Conservation (phyloP, 2,113 vertebrate species). For the Eretmochelys imbricata region DNA sequence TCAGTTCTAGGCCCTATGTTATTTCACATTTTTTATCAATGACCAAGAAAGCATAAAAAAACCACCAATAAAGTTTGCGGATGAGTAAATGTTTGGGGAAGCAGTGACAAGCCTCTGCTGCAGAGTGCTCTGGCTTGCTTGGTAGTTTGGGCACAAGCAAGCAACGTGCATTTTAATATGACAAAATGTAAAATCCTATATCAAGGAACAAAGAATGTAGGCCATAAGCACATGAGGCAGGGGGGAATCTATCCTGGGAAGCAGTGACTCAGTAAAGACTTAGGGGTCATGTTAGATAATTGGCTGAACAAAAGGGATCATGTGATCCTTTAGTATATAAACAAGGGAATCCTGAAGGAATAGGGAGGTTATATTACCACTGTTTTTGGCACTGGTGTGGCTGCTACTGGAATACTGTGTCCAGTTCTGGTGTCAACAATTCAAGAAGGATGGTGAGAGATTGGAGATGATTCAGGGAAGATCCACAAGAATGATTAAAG, state of each 20-base stretch:
- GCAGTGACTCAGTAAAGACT: not conserved
- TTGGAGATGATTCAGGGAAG: not conserved
- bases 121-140: not conserved
- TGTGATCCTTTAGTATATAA: accelerated
- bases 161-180: too few relatives aligned
- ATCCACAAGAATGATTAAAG: not conserved
- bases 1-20: too few relatives aligned
- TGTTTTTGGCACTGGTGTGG: not conserved
- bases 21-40: too few relatives aligned
- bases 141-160: too few relatives aligned
- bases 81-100: accelerated
- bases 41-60: not conserved
- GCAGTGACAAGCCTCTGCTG: not conserved
- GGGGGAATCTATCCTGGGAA: not conserved
- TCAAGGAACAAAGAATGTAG: not conserved
- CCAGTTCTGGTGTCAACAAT: not conserved
- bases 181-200: too few relatives aligned
- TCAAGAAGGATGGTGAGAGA: not conserved
- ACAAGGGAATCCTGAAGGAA: not conserved
- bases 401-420: not conserved
- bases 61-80: accelerated
- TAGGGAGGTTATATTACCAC: not conserved
- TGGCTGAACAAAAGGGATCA: not conserved
- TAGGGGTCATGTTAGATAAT: not conserved
- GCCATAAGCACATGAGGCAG: not conserved